Evolutionary conservation across 2,113 vertebrate genomes (phyloP), one percentile per base, ranked within the genome.

Genomic region (Nibea coibor): DNA sequence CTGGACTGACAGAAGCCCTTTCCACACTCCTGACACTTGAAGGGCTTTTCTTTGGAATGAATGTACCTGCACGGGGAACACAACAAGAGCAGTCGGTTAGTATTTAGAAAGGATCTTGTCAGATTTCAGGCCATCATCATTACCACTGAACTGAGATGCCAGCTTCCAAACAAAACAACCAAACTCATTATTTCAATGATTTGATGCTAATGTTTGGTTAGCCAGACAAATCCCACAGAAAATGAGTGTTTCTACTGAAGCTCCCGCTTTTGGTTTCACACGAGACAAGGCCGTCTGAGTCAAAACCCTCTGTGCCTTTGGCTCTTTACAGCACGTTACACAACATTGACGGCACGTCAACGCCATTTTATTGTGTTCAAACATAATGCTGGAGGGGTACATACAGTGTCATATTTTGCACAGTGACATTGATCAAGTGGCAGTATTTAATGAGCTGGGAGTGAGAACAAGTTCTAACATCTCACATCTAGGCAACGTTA

Each of bases 1-100:
- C 98, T 94, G 91, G 98, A 99, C 94, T 99, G 98, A 95, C 98
- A 99, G 95, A 99, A 99, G 90, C 98, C 98, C 92, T 99, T 99
- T 65, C 98, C 98, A 1, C 98, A 99, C 92, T 99, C 98, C 93
- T 99, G 98, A 92, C 98, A 99, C 90, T 99, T 99, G 94, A 99
- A 99, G 65, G 98, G 98, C 84, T 99, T 99, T 93, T 99, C 98
- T 96, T 99, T 99, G 91, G 98, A 99, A 89, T 99, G 98, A 85
- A 99, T 99, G 91, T 99, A 99, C 96, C 98, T 99, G 94, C 20
- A 81, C 14, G 61, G 24, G 87, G 81, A 86, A 83, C 35, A 75
- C 56, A 85, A 75, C 56, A 84, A 26, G 56, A 92, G 79, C 91
- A 67, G 61, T 12, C 10, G 0, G 19, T 78, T 51, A 78, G 83